A percentile compares a stretch with the other conserved stretches of the same genome.
Evolutionary conservation across 2,888 invertebrate species (phyloP).

Genomic region (Branchellion lobata): DNA sequence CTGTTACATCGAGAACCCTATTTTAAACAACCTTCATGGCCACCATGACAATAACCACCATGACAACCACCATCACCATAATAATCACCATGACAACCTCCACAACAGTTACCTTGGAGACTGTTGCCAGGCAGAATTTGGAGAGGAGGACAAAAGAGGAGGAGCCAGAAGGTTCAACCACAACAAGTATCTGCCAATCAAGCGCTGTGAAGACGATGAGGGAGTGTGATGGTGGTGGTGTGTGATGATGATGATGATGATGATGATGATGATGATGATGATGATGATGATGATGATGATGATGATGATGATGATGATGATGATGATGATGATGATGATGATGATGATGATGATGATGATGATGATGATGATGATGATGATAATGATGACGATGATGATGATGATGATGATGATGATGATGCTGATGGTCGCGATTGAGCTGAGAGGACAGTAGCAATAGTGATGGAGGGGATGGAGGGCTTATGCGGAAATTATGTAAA

Average conservation of each 20-base stretch:
- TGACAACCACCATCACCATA: neutral
- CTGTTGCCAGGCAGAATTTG: neutral
- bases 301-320: too few relatives aligned
- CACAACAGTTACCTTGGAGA: neutral
- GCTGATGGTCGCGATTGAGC: neutral
- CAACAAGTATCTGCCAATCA: neutral
- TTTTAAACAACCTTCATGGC: neutral
- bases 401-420: neutral
- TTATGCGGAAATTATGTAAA: neutral
- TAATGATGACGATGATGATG: slow-evolving; percentile 2
- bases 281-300: too few relatives aligned
- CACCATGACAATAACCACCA: neutral
- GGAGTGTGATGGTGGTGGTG: too few relatives aligned
- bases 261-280: too few relatives aligned
- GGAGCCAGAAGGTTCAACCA: neutral
- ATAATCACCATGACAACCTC: neutral
- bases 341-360: too few relatives aligned
- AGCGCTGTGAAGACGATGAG: slow-evolving; percentile 10
- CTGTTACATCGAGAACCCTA: neutral
- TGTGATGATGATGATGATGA: too few relatives aligned
- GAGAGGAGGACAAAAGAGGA: neutral
- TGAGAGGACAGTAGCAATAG: neutral
- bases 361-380: neutral
- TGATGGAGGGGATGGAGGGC: neutral
- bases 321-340: too few relatives aligned